Base-by-base conservation (phyloP, 2,888 invertebrate species). In the Mongoloraphidia duomilia region DNA sequence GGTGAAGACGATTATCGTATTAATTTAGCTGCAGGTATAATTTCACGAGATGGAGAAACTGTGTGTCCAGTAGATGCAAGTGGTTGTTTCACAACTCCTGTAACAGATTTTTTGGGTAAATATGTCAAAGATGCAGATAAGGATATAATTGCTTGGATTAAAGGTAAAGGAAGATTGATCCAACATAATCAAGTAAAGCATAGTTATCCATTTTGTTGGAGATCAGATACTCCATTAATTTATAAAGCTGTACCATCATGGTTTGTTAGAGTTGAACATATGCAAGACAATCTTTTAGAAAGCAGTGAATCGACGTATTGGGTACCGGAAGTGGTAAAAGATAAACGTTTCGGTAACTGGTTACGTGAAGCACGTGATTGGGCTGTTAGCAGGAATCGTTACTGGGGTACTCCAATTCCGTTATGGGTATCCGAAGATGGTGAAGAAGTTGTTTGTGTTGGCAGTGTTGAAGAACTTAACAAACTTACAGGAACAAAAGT, bases 371-470 rank as follows among this genome's bases (percentile, higher is more conserved):
- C 98, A 0, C 79, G 96, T 48, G 98, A 99, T 70, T 97, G 97
- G 96, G 94, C 95, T 13, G 81, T 98, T 33, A 96, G 95, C 61
- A 76, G 98, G 42, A 98, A 98, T 67, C 80, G 98, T 36, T 99
- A 95, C 65, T 99, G 97, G 97, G 98, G 98, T 41, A 99, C 96
- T 38, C 98, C 98, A 0, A 96, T 99, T 56, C 98, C 98, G 2
- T 72, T 99, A 50, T 99, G 98, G 98, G 77, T 89, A 43, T 94
- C 94, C 2, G 80, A 84, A 12, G 91, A 87, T 65, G 85, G 86
- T 13, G 84, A 91, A 63, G 97, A 97, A 73, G 71, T 91, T n/a
- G 81, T 96, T 9, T 95, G 95, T 64, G 72, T 98, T 44, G 93
- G 94, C 4, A 95, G 95, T 59, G 93, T 97, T 57, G 83, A 81